phyloP scores from a whole-genome alignment of 2,797 vertebrate species.

The Mormyrus hasselquistii region DNA sequence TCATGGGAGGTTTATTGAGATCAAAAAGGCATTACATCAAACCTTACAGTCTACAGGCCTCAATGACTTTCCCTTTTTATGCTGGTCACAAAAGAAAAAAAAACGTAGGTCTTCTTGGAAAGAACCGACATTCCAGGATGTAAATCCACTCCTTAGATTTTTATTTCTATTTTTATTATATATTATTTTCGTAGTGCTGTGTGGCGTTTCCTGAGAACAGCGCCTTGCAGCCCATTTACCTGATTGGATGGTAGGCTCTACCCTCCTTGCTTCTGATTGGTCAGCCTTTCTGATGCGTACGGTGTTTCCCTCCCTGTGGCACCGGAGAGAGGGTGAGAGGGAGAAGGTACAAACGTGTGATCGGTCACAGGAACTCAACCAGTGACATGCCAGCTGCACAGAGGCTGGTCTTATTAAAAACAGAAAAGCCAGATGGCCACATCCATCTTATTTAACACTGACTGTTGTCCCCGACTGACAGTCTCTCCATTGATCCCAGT shows the following conservation, averaged over 20 bases:
- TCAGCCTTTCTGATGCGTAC: slow-evolving; percentile 77
- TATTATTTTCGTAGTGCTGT: background rate
- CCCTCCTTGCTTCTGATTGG: slow-evolving; percentile 74
- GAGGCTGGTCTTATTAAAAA: background rate
- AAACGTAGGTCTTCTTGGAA: background rate
- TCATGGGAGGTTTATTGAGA: slow-evolving; percentile 58
- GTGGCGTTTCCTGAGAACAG: slow-evolving; percentile 26
- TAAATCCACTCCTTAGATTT: background rate
- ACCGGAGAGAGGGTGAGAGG: slow-evolving; percentile 54
- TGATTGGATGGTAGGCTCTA: slow-evolving; percentile 80
- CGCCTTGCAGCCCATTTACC: slow-evolving; percentile 66
- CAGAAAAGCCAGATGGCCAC: background rate
- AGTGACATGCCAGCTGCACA: background rate
- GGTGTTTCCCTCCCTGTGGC: slow-evolving; percentile 74
- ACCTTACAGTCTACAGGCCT: slow-evolving; percentile 47
- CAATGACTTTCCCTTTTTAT: slow-evolving; percentile 30
- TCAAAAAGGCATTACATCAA: slow-evolving; percentile 63
- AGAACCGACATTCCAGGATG: background rate
- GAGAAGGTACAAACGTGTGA: slow-evolving; percentile 18
- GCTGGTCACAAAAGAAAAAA: slow-evolving; percentile 24
- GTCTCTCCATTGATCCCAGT: background rate
- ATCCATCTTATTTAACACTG: background rate
- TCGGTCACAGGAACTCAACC: background rate
- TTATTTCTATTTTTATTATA: slow-evolving; percentile 6
- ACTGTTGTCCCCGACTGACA: background rate